phyloP scores from a whole-genome alignment of 2,113 vertebrate species.

The Macquaria ambigua region DNA sequence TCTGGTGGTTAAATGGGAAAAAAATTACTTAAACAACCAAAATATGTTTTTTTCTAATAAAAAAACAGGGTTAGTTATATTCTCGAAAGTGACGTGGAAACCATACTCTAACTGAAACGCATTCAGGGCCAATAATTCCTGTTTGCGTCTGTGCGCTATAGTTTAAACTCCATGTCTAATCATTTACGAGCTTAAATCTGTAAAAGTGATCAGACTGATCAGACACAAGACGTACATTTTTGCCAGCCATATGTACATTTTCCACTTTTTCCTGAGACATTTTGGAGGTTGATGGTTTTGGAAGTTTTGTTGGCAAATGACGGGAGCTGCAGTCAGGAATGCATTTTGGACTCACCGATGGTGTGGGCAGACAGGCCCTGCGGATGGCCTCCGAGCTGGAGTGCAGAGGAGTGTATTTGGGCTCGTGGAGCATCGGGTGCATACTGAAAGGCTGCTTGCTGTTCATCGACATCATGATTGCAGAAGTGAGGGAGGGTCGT shows the following conservation, averaged over 20 bases:
- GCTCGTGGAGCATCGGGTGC: conserved; percentile 94
- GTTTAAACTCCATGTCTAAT: background rate
- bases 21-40: background rate
- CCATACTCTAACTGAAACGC: background rate
- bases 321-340: background rate
- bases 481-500: conserved; percentile 74
- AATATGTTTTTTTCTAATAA: background rate
- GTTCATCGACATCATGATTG: conserved; percentile 96
- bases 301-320: background rate
- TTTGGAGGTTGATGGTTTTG: background rate
- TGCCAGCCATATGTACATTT: background rate
- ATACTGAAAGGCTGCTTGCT: conserved; percentile 95
- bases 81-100: background rate
- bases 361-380: conserved; percentile 90
- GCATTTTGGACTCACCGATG: conserved; percentile 86
- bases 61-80: background rate
- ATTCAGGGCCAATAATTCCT: background rate
- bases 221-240: background rate
- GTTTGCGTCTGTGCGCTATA: background rate
- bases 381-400: conserved; percentile 92
- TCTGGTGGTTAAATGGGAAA: background rate
- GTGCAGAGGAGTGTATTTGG: conserved; percentile 92
- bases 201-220: background rate
- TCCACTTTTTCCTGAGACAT: background rate
- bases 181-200: background rate